phyloP scores from a whole-genome alignment of 2,888 invertebrate species.

The Eudemis profundana region DNA sequence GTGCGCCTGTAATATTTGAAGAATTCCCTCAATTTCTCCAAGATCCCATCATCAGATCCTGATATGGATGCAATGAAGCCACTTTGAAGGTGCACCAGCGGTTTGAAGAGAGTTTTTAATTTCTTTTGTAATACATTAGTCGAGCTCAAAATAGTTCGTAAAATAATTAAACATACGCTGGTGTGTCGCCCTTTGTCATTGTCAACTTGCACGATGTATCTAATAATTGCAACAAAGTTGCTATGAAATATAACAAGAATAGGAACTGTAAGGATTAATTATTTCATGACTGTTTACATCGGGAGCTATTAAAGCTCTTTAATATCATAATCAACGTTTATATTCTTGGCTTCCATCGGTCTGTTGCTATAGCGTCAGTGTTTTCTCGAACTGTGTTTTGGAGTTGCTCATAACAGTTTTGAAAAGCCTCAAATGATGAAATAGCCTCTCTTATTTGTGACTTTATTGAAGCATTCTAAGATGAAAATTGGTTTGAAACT shows the following conservation, averaged over 20 bases:
- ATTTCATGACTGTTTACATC: constrained; percentile 24
- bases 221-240: no score
- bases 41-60: no score
- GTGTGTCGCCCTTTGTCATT: no score
- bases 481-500: background rate
- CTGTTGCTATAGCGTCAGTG: constrained; percentile 60
- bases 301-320: constrained; percentile 17
- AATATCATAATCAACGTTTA: constrained; percentile 32
- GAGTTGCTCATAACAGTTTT: background rate
- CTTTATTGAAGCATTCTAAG: background rate
- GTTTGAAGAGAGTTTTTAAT: no score
- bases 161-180: background rate
- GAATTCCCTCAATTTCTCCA: no score
- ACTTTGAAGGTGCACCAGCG: no score
- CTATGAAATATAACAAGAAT: no score
- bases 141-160: background rate
- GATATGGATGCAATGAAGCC: no score
- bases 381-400: constrained; percentile 40
- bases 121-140: background rate
- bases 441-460: background rate
- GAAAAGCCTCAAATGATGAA: background rate
- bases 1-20: no score
- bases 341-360: constrained; percentile 20
- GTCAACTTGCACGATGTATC: no score
- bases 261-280: no score